Evolutionary conservation across 1,140 invertebrate species (phyloP).

Genomic region (Sogatella furcifera): DNA sequence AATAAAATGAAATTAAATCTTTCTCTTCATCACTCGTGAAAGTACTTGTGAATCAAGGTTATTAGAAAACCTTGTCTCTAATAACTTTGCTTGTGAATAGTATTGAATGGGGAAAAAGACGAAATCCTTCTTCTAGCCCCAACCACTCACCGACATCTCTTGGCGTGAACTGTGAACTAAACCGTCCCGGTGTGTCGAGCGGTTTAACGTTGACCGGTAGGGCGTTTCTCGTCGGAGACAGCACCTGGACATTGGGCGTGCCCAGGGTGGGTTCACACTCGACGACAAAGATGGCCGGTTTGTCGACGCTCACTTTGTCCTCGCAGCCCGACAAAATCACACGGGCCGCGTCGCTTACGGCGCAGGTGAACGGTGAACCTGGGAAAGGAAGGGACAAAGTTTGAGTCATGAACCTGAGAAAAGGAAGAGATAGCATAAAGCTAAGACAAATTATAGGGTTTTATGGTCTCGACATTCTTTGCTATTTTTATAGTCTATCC

Average conservation of each 20-base stretch:
- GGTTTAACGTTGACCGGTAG: slow-evolving; percentile 51
- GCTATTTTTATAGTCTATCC: too few relatives aligned
- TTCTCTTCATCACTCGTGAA: too few relatives aligned
- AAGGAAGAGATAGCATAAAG: too few relatives aligned
- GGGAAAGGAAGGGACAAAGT: slow-evolving; percentile 5
- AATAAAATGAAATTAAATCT: too few relatives aligned
- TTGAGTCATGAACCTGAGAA: background rate
- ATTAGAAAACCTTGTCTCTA: too few relatives aligned
- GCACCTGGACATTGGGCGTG: slow-evolving; percentile 61
- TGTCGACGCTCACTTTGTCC: slow-evolving; percentile 84
- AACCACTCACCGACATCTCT: slow-evolving; percentile 64
- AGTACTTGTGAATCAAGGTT: too few relatives aligned
- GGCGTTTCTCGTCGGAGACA: slow-evolving; percentile 56
- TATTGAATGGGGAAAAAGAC: too few relatives aligned
- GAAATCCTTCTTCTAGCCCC: too few relatives aligned
- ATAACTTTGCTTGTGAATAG: too few relatives aligned
- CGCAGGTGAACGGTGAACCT: slow-evolving; percentile 60
- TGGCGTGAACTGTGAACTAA: slow-evolving; percentile 69
- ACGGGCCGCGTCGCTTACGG: slow-evolving; percentile 58
- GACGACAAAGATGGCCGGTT: slow-evolving; percentile 71
- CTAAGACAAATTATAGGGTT: too few relatives aligned
- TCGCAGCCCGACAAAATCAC: slow-evolving; percentile 66
- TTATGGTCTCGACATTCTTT: too few relatives aligned
- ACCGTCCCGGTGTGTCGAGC: slow-evolving; percentile 33
- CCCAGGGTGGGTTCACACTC: slow-evolving; percentile 57